These are phyloP conservation scores for Sciaenops ocellatus DNA, from an alignment of 2,797 vertebrate species.

Conservation along the genomic window DNA sequence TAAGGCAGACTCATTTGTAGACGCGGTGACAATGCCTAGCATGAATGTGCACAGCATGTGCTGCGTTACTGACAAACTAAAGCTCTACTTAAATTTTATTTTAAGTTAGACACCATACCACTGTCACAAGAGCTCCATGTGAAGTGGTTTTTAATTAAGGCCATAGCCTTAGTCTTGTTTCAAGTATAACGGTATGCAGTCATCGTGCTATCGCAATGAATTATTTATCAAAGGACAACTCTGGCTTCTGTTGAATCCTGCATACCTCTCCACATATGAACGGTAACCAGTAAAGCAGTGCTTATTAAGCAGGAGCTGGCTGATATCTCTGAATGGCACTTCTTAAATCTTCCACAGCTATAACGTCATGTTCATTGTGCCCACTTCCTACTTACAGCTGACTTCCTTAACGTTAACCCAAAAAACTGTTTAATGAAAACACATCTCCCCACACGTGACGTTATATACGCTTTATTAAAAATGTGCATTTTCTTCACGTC, in stretches of 20 bases:
- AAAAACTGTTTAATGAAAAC: not conserved
- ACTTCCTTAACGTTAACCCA: slow-evolving; percentile 61
- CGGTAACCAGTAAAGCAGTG: not conserved
- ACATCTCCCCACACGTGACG: fast-evolving
- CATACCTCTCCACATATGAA: not conserved
- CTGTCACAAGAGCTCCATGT: slow-evolving; percentile 2
- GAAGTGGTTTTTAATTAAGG: slow-evolving; percentile 27
- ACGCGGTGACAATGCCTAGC: not conserved
- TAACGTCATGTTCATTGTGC: slow-evolving; percentile 32
- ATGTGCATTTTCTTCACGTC: fast-evolving
- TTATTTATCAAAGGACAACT: not conserved
- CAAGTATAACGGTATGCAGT: not conserved
- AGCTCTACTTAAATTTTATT: not conserved
- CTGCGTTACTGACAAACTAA: not conserved
- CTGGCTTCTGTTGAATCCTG: not conserved
- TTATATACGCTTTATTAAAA: fast-evolving
- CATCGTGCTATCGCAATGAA: not conserved
- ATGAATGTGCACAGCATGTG: too few relatives aligned
- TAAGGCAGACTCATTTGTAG: not conserved
- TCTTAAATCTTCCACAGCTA: not conserved
- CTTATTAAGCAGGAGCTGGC: not conserved
- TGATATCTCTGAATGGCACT: not conserved
- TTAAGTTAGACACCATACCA: not conserved
- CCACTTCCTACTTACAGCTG: slow-evolving; percentile 71
- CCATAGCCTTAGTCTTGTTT: slow-evolving; percentile 7